Evolutionary conservation across 2,797 vertebrate species (phyloP).

Genomic region (Gymnothorax javanicus): DNA sequence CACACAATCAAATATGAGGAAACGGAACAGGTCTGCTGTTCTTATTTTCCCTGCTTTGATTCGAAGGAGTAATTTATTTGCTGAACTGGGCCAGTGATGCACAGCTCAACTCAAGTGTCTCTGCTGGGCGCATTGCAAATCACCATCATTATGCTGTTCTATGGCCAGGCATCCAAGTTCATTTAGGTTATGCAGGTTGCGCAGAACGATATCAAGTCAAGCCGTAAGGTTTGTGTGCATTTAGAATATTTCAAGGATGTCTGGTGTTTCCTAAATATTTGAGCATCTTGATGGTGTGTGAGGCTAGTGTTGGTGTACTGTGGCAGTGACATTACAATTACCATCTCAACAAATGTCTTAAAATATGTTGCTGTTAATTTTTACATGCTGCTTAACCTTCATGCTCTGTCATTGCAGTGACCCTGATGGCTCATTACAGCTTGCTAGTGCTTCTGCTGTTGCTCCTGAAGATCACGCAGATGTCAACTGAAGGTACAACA

Average conservation of each 20-base stretch:
- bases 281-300: neutral
- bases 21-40: neutral
- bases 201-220: neutral
- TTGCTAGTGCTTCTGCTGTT: conserved; percentile 69
- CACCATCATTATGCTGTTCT: too few species aligned
- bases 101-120: neutral
- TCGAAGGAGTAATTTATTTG: conserved; percentile 4
- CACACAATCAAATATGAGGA: neutral
- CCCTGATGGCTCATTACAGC: conserved; percentile 71
- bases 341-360: neutral
- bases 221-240: neutral
- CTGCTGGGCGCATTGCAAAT: neutral
- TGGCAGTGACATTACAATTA: neutral
- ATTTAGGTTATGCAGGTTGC: neutral
- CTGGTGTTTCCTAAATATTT: neutral
- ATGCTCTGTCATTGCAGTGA: conserved; percentile 65
- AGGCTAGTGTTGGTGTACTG: neutral
- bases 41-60: neutral
- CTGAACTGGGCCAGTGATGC: neutral
- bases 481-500: conserved; percentile 69
- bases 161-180: too few species aligned
- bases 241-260: neutral
- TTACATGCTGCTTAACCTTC: conserved; percentile 11
- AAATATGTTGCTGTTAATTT: neutral
- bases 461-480: conserved; percentile 63